A percentile compares a stretch with the other conserved stretches of the same genome.
Evolutionary conservation across 2,113 vertebrate genomes (phyloP).

Genomic region (Brienomyrus brachyistius): DNA sequence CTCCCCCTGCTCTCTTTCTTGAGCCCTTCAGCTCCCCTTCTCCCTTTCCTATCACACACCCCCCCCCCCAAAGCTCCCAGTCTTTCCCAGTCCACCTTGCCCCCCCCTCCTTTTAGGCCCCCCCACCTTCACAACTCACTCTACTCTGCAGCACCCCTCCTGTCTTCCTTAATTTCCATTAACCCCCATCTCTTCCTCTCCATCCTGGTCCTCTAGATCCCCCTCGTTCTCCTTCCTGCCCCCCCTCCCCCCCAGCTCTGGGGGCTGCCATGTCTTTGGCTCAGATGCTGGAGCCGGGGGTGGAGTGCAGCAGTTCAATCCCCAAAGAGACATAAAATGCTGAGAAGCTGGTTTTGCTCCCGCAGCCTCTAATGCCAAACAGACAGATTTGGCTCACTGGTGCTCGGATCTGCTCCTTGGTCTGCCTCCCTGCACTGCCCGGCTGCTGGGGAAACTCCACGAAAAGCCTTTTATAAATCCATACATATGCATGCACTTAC

Average conservation of each 20-base stretch:
- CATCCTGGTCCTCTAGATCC: not conserved
- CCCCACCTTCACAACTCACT: too few relatives aligned
- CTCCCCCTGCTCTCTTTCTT: too few relatives aligned
- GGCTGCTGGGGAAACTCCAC: not conserved
- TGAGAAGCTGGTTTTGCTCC: not conserved
- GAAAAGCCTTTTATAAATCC: not conserved
- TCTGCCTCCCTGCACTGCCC: not conserved
- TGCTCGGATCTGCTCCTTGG: not conserved
- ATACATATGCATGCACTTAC: not conserved
- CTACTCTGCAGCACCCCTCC: too few relatives aligned
- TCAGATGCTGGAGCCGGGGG: not conserved
- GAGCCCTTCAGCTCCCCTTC: too few relatives aligned
- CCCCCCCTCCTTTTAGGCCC: too few relatives aligned
- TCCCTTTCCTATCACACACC: too few relatives aligned
- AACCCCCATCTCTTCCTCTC: not conserved
- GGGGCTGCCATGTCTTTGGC: not conserved
- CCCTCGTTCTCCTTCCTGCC: not conserved
- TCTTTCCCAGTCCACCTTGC: not conserved
- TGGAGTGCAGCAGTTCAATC: not conserved
- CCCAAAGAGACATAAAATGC: not conserved
- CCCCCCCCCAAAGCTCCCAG: too few relatives aligned
- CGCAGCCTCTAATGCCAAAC: constrained; percentile 10
- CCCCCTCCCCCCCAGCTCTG: not conserved
- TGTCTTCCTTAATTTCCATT: too few relatives aligned
- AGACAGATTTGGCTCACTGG: not conserved